phyloP scores from a whole-genome alignment of 92 coral and sea anemone genomes.

The Epizoanthus ramosus region DNA sequence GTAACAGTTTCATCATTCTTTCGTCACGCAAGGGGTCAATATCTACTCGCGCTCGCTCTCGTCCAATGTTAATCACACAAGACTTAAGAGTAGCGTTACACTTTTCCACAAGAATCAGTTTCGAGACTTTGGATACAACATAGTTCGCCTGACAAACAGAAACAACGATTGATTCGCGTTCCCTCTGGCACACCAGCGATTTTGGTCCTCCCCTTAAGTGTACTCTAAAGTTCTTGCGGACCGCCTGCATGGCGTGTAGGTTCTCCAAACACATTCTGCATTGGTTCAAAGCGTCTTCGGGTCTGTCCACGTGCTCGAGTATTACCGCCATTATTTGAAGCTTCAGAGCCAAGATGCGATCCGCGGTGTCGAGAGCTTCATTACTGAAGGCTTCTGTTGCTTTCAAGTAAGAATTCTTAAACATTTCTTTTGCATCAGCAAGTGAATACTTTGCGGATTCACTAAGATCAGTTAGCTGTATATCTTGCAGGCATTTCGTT shows the following conservation, averaged over 20 bases:
- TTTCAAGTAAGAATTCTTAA: not conserved
- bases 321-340: not conserved
- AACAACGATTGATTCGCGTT: not conserved
- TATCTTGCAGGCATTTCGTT: not conserved
- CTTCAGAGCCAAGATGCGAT: not conserved
- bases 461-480: not conserved
- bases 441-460: no score
- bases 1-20: no score
- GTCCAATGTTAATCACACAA: not conserved
- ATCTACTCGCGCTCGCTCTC: not conserved
- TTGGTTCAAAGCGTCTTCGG: not conserved
- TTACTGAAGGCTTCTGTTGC: conserved; percentile 7
- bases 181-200: not conserved
- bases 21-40: no score
- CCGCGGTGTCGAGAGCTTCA: not conserved
- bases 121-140: not conserved
- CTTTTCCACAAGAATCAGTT: not conserved
- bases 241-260: not conserved
- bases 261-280: not conserved
- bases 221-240: not conserved
- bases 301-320: conserved; percentile 1
- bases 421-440: no score
- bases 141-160: not conserved
- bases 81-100: not conserved
- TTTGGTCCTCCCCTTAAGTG: not conserved